A percentile compares a stretch with the other conserved stretches of the same genome.
Conservation (phyloP, 2,797 vertebrate species). For the Gila robusta region DNA sequence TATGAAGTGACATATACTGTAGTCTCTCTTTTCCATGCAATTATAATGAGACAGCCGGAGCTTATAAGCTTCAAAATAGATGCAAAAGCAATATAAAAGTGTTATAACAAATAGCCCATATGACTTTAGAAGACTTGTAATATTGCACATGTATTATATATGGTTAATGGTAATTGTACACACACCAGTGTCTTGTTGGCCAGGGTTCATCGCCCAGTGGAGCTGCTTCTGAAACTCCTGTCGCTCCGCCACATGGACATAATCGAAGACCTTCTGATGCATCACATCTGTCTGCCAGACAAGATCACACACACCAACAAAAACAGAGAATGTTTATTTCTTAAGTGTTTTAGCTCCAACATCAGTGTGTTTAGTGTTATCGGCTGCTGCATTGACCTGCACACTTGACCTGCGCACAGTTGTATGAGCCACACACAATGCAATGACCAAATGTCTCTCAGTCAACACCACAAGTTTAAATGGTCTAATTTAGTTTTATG, state of each 20-base stretch:
- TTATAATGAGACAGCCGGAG: neutral
- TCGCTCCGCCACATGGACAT: conserved; percentile 89
- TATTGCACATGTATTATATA: neutral
- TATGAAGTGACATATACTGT: neutral
- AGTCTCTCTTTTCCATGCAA: neutral
- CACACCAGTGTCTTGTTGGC: conserved; percentile 67
- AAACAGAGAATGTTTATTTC: conserved; percentile 24
- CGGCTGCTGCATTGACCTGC: conserved; percentile 24
- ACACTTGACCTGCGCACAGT: conserved; percentile 45
- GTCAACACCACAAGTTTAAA: conserved; percentile 35
- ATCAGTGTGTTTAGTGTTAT: conserved; percentile 47
- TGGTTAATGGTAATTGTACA: conserved; percentile 18
- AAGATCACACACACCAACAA: conserved; percentile 40
- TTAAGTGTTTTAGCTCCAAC: conserved; percentile 26
- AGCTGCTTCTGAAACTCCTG: conserved; percentile 86
- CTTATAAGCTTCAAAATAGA: neutral
- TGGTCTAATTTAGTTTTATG: neutral
- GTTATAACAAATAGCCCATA: neutral
- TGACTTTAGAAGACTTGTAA: too few species aligned
- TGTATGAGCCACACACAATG: conserved; percentile 30
- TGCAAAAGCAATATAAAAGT: neutral
- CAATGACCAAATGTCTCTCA: conserved; percentile 32
- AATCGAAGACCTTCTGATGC: conserved; percentile 89
- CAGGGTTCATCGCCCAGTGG: conserved; percentile 89
- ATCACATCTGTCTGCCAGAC: conserved; percentile 85